phyloP scores from a whole-genome alignment of 2,888 invertebrate species.

The Calephelis perditalis region DNA sequence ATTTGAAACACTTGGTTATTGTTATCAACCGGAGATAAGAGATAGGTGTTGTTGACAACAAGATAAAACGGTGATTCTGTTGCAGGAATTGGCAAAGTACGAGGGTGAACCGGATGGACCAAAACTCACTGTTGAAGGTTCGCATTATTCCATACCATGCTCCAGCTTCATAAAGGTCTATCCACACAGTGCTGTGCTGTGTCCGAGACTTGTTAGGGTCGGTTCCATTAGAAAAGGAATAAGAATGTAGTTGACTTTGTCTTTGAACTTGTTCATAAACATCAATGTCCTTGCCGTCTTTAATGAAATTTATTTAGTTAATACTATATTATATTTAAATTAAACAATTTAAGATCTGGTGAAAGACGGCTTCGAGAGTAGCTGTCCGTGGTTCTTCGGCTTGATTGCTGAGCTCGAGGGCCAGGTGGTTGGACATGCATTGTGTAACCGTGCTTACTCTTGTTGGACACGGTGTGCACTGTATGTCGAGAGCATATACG shows the following conservation, averaged over 20 bases:
- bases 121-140: slow-evolving; percentile 72
- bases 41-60: not conserved
- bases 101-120: slow-evolving; percentile 81
- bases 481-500: slow-evolving; percentile 92
- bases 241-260: no score
- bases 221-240: no score
- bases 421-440: slow-evolving; percentile 82
- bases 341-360: slow-evolving; percentile 69
- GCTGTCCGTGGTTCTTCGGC: slow-evolving; percentile 80
- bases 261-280: no score
- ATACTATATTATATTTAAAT: no score
- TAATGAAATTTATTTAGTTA: no score
- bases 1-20: no score
- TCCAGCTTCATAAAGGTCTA: not conserved
- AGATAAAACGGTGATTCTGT: slow-evolving; percentile 11
- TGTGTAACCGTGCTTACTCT: slow-evolving; percentile 90
- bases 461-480: slow-evolving; percentile 90
- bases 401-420: slow-evolving; percentile 73
- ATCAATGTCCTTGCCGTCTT: no score
- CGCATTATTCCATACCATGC: slow-evolving; percentile 27
- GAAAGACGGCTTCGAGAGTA: slow-evolving; percentile 82
- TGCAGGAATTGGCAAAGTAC: slow-evolving; percentile 81
- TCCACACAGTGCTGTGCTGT: no score
- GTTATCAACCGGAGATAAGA: no score
- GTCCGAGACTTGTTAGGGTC: no score